Evolutionary conservation across 1,140 invertebrate genomes (phyloP).

Genomic region (Drosophila kanapiae): DNA sequence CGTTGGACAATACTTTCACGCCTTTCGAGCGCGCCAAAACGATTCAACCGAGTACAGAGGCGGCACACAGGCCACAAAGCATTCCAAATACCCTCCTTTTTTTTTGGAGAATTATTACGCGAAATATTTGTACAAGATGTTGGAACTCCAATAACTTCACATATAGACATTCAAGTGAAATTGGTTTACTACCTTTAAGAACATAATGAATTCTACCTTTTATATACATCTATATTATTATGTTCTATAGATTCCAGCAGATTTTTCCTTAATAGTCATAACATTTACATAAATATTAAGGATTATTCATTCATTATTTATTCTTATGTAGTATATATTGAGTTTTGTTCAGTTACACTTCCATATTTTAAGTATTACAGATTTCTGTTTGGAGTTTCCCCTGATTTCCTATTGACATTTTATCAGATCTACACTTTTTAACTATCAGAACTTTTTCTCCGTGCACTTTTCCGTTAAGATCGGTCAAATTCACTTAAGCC

Average conservation of each 20-base stretch:
- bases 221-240: background rate
- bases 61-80: slow-evolving; percentile 4
- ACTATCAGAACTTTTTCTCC: background rate
- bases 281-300: too few relatives aligned
- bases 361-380: too few relatives aligned
- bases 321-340: background rate
- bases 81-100: slow-evolving; percentile 27
- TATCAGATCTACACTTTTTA: background rate
- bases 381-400: background rate
- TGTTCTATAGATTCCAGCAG: background rate
- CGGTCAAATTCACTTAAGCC: slow-evolving; percentile 17
- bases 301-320: too few relatives aligned
- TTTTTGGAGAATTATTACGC: background rate
- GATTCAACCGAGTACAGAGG: slow-evolving; percentile 31
- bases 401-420: background rate
- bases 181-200: background rate
- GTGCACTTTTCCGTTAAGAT: slow-evolving; percentile 30
- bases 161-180: too few relatives aligned
- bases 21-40: slow-evolving; percentile 78
- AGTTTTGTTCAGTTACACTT: background rate
- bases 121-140: background rate
- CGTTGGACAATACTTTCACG: slow-evolving; percentile 79
- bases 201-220: background rate
- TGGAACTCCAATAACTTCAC: too few relatives aligned
- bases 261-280: too few relatives aligned